Evolutionary conservation across 1,140 invertebrate species (phyloP).

Genomic region (Macrobrachium rosenbergii): DNA sequence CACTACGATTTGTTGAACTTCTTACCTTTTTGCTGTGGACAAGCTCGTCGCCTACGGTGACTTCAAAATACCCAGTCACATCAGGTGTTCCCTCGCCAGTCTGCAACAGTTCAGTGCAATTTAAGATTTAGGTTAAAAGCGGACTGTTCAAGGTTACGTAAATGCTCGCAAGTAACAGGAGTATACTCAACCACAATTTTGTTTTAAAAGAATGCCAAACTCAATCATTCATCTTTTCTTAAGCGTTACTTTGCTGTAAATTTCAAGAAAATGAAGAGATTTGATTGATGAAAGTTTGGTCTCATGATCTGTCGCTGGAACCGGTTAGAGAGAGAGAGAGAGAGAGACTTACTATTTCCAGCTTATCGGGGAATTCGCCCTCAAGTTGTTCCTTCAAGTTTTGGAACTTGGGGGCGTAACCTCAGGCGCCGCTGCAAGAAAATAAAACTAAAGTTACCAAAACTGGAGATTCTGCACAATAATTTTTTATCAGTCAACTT

Average conservation of each 20-base stretch:
- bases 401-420: slow-evolving; percentile 62
- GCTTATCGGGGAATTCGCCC: slow-evolving; percentile 58
- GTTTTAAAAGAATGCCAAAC: too few species aligned
- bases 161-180: too few species aligned
- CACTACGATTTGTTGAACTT: too few species aligned
- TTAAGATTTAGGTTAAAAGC: neutral
- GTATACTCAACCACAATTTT: too few species aligned
- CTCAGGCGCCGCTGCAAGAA: slow-evolving; percentile 61
- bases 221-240: neutral
- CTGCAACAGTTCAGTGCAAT: slow-evolving; percentile 32
- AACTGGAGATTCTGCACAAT: too few species aligned
- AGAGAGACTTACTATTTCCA: slow-evolving; percentile 61
- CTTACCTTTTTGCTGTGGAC: slow-evolving; percentile 55
- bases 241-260: neutral
- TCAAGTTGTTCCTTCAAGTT: slow-evolving; percentile 48
- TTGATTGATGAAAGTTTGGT: too few species aligned
- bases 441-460: neutral
- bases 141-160: too few species aligned
- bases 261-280: too few species aligned
- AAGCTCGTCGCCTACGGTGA: slow-evolving; percentile 46
- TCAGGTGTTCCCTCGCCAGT: slow-evolving; percentile 43
- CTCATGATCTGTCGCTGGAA: neutral
- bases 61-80: slow-evolving; percentile 52
- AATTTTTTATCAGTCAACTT: neutral
- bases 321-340: neutral